These are phyloP conservation scores for Nomada ferruginata DNA, from an alignment of 2,888 invertebrate genomes.

Conservation along the genomic window DNA sequence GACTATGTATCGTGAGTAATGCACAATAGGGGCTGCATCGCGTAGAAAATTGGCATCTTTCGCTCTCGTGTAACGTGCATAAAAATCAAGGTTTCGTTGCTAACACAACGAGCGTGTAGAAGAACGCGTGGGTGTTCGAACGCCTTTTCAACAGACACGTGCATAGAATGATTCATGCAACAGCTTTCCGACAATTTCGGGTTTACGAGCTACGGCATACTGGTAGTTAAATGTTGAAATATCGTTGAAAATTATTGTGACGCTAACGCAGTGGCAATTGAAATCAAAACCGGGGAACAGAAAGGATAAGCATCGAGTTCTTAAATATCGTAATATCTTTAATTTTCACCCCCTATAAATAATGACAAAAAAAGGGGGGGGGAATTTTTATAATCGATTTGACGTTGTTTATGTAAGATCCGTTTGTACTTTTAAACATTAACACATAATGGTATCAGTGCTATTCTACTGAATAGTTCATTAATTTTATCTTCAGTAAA, in stretches of 20 bases:
- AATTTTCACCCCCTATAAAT: background rate
- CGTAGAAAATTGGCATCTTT: constrained; percentile 50
- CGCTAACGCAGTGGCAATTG: background rate
- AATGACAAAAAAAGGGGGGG: too few relatives aligned
- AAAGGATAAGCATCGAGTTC: background rate
- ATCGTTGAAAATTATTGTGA: background rate
- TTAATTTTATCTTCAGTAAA: background rate
- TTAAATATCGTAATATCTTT: background rate
- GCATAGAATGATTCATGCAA: constrained; percentile 51
- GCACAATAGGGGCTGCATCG: background rate
- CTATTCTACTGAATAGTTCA: constrained; percentile 21
- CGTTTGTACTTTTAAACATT: too few relatives aligned
- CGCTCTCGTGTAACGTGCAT: constrained; percentile 13
- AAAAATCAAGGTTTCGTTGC: constrained; percentile 60
- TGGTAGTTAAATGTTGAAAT: background rate
- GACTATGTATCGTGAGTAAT: background rate
- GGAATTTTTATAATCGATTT: too few relatives aligned
- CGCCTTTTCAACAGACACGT: constrained; percentile 48
- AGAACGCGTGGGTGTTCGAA: constrained; percentile 33
- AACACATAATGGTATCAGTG: too few relatives aligned
- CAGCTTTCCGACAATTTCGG: constrained; percentile 39
- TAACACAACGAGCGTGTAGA: constrained; percentile 55
- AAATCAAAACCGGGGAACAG: too few relatives aligned
- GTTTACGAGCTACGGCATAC: background rate
- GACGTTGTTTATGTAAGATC: too few relatives aligned